Base-by-base conservation (phyloP, 2,797 vertebrate genomes). In the Gobio occitaniae region DNA sequence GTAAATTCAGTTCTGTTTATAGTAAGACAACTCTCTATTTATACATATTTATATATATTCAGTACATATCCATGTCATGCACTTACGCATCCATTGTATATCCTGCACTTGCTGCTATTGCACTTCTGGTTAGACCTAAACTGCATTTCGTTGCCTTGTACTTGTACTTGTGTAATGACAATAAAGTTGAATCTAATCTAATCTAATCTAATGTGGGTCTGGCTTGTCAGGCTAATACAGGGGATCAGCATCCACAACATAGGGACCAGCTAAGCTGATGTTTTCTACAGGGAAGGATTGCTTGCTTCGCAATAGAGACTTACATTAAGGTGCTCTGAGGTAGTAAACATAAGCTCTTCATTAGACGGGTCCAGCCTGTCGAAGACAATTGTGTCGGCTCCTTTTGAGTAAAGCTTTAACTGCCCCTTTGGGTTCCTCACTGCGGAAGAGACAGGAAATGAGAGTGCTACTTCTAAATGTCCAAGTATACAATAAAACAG, bases 361-460 rank as follows among this genome's bases (percentile, higher is more conserved):
- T 71, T 93, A 48, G 90, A 93, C 63, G 88, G 84, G 88, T 94
- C 92, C 89, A 96, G 92, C 75, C 91, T 93, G 84, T 95, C 93
- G 89, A 94, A 95, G 25, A 94, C 78, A 83, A 93, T 89, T 8
- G 88, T 93, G 71, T 93, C 94, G 66, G 91, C 92, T 85, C 93
- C 93, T 91, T 95, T 94, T 80, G 88, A 94, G 82, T 93, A 95
- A 87, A 96, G 90, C 82, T 93, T 95, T 86, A 93, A 92, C 80
- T 94, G 91, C 48, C 94, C 94, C 86, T 89, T 54, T 7, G 90
- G 90, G 84, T 95, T 95, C 86, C 89, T 92, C 86, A 95, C 93
- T 89, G 86, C 29, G 65, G 32, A 41, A 83, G 48, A 88, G 38
- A 88, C 84, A 90, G 21, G 12, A 84, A 78, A 79, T 71, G 54